Base-by-base conservation (phyloP, 2,888 invertebrate species). In the Homarus gammarus region DNA sequence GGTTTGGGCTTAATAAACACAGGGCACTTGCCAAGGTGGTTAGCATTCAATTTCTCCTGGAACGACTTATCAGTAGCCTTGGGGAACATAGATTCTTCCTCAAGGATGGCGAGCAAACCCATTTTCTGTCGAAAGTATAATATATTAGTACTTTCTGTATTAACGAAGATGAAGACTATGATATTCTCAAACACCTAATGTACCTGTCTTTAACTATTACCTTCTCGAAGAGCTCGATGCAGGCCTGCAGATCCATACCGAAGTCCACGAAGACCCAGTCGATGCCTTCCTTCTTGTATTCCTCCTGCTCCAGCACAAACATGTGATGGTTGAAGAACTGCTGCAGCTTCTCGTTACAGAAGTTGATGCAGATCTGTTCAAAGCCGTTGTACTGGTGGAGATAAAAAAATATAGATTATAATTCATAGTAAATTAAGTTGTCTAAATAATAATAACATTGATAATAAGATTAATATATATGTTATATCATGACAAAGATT, bases 291-390 rank as follows among this genome's bases (percentile, higher is more conserved):
- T 95, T 96, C 94, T 97, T 98, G 95, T 99, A 99, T 94, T 99
- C 99, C 95, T 99, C 99, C 96, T 99, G 99, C 95, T 99, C 99
- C 95, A 99, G 95, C 93, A 99, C 99, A 95, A 99, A 99, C 99
- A 99, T 99, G 96, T 98, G 97, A 95, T 99, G 99, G 95, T 99
- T 99, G 96, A 99, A 99, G 96, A 99, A 99, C 95, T 99, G 99
- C 95, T 99, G 99, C 93, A 99, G 96, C 83, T 89, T 89, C 84
- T 89, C 88, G 31, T 89, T 89, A 89, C 88, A 89, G 93, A 95
- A 95, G 93, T 95, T 95, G 94, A 95, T 95, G 93, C 95, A 95
- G 87, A 95, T 93, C 93, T 95, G 95, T 93, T 95, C 95, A 93
- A 95, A 95, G 88, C 94, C 94, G 93, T 95, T 95, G 93, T 93